Evolutionary conservation across 30 jellyfish, hydroid and myxozoan genomes (phyloP), one percentile per base, ranked within the genome.

Genomic region (Catostylus mosaicus): DNA sequence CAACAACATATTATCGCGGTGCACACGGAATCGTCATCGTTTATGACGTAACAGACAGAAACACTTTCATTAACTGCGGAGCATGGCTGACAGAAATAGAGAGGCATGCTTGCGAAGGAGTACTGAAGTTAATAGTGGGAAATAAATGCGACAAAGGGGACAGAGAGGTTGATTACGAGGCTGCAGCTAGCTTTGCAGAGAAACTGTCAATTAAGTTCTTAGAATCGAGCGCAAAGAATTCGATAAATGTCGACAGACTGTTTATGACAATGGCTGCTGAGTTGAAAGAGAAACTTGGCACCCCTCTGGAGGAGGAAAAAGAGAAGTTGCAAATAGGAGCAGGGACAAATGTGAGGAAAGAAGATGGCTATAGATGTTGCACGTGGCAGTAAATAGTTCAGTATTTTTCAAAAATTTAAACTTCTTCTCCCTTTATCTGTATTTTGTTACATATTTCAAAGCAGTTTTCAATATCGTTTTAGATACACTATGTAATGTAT

Each of bases 1-100:
- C 97, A 61, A 88, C 97, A 48, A 88, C 97, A 33, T 88, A 88
- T 54, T 89, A 89, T 82, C 95, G 97, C 5, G 97, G 97, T 0
- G 97, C 97, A 36, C 95, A 89, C 50, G 97, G 95, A 20, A 89
- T 89, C n/a, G 77, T 82, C 26, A 62, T 89, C 73, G 97, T 89
- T 18, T 89, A 89, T 74, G 97, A 89, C 80, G 95, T 89, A 71
- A 89, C 80, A 22, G 95, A 82, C 37, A n/a, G 96, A 36, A 83
- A 65, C 40, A 69, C 91, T 8, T 89, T 81, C 66, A 82, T 82
- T 45, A 89, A 83, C 80, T 84, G 90, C 83, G 91, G 95, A 37
- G 73, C 60, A 43, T 89, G 97, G 97, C 62, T 89, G 22, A 52
- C 95, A 10, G 97, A 89, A 60, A 89, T 89, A 40, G 89, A 89